A percentile compares a stretch with the other conserved stretches of the same genome.
These are phyloP conservation scores for Barbus barbus DNA, from an alignment of 2,113 vertebrate species.

Conservation along the genomic window DNA sequence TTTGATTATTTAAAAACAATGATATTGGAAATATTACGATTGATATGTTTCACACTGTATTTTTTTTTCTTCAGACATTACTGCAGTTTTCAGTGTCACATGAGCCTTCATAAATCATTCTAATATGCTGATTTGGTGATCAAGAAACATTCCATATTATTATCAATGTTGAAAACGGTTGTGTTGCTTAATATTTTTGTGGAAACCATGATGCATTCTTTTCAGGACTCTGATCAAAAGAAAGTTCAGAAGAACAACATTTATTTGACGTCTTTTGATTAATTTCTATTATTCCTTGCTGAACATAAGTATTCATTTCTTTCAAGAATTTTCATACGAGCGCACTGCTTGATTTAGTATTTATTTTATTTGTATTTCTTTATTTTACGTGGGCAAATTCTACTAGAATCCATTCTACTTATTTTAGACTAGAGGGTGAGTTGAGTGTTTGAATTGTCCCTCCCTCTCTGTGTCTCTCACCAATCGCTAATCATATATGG, in stretches of 20 bases:
- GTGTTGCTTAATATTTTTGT: not conserved
- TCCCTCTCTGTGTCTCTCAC: slow-evolving; percentile 37
- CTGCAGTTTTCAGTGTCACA: not conserved
- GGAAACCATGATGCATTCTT: not conserved
- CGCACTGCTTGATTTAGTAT: not conserved
- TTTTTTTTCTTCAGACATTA: not conserved
- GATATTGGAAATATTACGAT: not conserved
- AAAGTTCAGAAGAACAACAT: not conserved
- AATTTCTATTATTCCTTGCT: not conserved
- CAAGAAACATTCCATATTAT: not conserved
- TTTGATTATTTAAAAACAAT: not conserved
- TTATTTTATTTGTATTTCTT: not conserved
- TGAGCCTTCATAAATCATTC: not conserved
- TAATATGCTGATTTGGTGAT: not conserved
- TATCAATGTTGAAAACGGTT: not conserved
- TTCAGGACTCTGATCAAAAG: not conserved
- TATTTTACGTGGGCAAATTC: not conserved
- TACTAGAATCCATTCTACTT: not conserved
- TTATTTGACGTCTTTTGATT: not conserved
- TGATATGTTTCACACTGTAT: not conserved
- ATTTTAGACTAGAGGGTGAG: not conserved
- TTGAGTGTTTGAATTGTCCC: slow-evolving; percentile 17
- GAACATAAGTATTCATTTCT: not conserved
- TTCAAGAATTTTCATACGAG: not conserved
- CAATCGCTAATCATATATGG: slow-evolving; percentile 45